Evolutionary conservation across 2,113 vertebrate species (phyloP).

Genomic region (Embiotoca jacksoni): DNA sequence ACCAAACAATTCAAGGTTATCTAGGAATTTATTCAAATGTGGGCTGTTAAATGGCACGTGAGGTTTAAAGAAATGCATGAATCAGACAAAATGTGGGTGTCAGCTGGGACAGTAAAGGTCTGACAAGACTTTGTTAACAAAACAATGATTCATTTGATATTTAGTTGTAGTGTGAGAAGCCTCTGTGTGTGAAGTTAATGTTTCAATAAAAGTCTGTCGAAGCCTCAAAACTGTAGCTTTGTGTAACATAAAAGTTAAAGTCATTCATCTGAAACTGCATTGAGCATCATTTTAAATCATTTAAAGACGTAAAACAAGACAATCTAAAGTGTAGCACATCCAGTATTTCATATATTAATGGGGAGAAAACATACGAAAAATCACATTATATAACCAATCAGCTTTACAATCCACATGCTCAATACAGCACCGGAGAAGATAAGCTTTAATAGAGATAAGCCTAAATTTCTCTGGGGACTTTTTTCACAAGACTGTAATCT

Average conservation of each 20-base stretch:
- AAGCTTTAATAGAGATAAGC: too few relatives aligned
- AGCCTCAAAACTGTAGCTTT: background rate
- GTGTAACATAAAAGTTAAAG: background rate
- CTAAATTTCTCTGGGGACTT: too few relatives aligned
- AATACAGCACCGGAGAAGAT: too few relatives aligned
- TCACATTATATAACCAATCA: too few relatives aligned
- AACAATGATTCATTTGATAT: slow-evolving; percentile 67
- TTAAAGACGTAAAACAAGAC: too few relatives aligned
- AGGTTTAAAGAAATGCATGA: slow-evolving; percentile 42
- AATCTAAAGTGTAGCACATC: too few relatives aligned
- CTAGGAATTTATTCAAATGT: background rate
- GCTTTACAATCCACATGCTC: too few relatives aligned
- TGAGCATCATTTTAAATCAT: too few relatives aligned
- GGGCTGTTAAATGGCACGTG: background rate
- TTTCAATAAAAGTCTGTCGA: slow-evolving; percentile 1
- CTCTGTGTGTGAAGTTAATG: slow-evolving; percentile 40
- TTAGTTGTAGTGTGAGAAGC: slow-evolving; percentile 35
- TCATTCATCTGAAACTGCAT: background rate
- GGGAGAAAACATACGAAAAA: too few relatives aligned
- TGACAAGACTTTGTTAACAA: slow-evolving; percentile 54
- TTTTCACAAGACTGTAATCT: too few relatives aligned
- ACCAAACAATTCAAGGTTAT: too few relatives aligned
- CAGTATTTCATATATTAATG: too few relatives aligned
- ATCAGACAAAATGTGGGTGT: slow-evolving; percentile 66
- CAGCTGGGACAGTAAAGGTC: slow-evolving; percentile 48